Evolutionary conservation across 2,888 invertebrate species (phyloP), one percentile per base, ranked within the genome.

Genomic region (Andrena trimmerana): DNA sequence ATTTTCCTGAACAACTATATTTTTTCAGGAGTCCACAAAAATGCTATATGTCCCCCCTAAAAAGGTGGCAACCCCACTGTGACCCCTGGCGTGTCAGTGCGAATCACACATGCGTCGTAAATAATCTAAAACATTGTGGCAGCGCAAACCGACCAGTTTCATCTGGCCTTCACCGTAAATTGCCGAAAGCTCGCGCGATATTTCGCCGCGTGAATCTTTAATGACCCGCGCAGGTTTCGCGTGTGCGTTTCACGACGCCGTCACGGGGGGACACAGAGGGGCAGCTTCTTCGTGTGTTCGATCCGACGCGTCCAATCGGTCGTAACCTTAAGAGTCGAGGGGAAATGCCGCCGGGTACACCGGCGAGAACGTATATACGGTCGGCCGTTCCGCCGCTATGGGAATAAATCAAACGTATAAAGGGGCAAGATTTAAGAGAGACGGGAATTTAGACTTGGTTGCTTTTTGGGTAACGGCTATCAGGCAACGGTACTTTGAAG

Each of bases 321-420:
- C 67, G 57, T 66, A 67, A 67, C 67, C 67, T 74, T 69, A 68
- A 75, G 62, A 68, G 60, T 62, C 62, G 31, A 54, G 60, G 68
- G 59, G 36, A 75, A 75, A 50, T 42, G 20, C 33, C 33, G 52
- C 7, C 6, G 59, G 50, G 5, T 60, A 50, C 48, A 8, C 10
- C 24, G 31, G 60, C 24, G 42, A 42, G 70, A 73, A 63, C 33
- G 68, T 27, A 62, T 60, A 60, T 24, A 36, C 66, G 66, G 31
- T 24, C 68, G 29, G 24, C 63, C 59, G 68, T 73, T 65, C 42
- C 27, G 42, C 52, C 24, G 8, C 57, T 42, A 57, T 67, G 65
- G 68, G 66, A 78, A 84, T 84, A 84, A 80, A 80, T 84, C 77
- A 80, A 71, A 68, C 33, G 66, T 77, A 74, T 74, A 78, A 81